phyloP scores from a whole-genome alignment of 2,113 vertebrate species.

The Fulmarus glacialis region DNA sequence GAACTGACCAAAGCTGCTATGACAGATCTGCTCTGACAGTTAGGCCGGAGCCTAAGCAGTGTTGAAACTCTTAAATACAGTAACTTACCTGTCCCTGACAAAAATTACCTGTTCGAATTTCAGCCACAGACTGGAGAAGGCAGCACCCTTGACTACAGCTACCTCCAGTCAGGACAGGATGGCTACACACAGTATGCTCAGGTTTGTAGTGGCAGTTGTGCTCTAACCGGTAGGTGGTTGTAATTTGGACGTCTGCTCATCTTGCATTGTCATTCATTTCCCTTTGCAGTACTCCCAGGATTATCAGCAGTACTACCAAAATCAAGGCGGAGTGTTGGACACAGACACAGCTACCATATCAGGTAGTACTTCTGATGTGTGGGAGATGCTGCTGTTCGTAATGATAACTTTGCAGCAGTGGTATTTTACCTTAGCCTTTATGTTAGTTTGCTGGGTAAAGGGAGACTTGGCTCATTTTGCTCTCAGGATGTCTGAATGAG shows the following conservation, averaged over 20 bases:
- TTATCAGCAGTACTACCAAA: slow-evolving; percentile 89
- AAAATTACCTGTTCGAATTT: background rate
- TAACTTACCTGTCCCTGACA: background rate
- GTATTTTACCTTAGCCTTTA: background rate
- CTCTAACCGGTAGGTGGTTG: background rate
- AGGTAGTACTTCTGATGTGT: slow-evolving; percentile 51
- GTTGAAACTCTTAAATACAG: background rate
- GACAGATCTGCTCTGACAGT: background rate
- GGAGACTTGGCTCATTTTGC: background rate
- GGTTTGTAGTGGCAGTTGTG: slow-evolving; percentile 70
- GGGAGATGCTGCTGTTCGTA: background rate
- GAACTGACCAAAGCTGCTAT: background rate
- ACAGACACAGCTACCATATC: slow-evolving; percentile 78
- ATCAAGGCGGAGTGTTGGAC: slow-evolving; percentile 82
- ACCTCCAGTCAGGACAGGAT: slow-evolving; percentile 86
- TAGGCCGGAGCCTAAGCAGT: background rate
- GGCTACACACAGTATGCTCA: slow-evolving; percentile 87
- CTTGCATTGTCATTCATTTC: background rate
- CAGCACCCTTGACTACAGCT: slow-evolving; percentile 86
- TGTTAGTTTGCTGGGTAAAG: background rate
- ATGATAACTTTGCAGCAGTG: background rate
- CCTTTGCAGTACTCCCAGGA: slow-evolving; percentile 80
- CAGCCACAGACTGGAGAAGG: slow-evolving; percentile 89
- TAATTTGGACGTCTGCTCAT: background rate
- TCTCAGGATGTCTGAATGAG: background rate